Evolutionary conservation across 2,797 vertebrate genomes (phyloP), one percentile per base, ranked within the genome.

Genomic region (Hypotaenidia okinawae): DNA sequence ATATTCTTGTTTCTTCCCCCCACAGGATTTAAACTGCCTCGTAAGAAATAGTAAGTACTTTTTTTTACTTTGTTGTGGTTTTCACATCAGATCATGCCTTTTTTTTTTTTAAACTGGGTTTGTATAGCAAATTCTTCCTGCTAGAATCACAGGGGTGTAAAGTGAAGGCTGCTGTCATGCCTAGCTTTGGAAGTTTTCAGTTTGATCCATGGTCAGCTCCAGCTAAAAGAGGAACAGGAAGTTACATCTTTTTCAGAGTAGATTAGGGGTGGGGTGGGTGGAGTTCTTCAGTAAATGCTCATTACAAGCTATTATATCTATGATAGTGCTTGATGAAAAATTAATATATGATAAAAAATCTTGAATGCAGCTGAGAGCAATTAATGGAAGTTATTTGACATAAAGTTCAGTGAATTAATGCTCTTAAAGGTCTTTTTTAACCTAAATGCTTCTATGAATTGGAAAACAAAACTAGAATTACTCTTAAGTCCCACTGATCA

Each of bases 1-100:
- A 94, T 62, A 33, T 87, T 90, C 68, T 92, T 89, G 27, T 95
- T 95, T 96, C 63, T 89, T 88, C 59, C 9, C 89, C 47, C 92
- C 68, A 73, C 97, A 98, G 98, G 97, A 94, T 70, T 96, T 98
- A 58, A 88, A 86, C 83, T 98, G 98, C 86, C 84, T 67, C 1
- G 96, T 98, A 70, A 88, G 85, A 88, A 96, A 97, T 2, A 98
- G 98, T 98, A 98, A 98, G 98, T 98, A 45, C 2, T 72, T 45
- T 63, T 64, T 81, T 79, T 81, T 72, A 62, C 21, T 72, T 89
- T n/a, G 13, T 57, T 91, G 10, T 2, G 0, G 0, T 57, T 66
- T 92, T 93, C 32, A 73, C 49, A 52, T 93, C 13, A 21, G 41
- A 16, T 32, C 25, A 5, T 61, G 55, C 9, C 9, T 55, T 30